Conservation (phyloP, 2,797 vertebrate genomes). For the Channallabes apus region DNA sequence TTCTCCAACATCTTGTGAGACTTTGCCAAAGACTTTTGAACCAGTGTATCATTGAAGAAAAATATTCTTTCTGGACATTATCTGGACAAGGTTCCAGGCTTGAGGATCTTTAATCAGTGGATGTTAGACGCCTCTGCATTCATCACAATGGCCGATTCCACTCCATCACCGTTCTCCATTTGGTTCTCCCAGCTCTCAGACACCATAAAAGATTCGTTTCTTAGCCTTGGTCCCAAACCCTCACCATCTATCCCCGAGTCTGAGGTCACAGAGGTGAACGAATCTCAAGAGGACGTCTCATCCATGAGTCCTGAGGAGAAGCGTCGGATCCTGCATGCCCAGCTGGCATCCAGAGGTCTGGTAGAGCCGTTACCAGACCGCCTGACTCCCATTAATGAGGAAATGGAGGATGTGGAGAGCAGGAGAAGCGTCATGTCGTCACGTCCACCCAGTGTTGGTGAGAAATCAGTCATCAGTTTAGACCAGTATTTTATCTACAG, state of each 20-base stretch:
- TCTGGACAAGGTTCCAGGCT: background rate
- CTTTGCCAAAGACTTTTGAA: background rate
- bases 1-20: background rate
- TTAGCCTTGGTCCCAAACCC: constrained; percentile 62
- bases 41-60: background rate
- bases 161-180: constrained; percentile 67
- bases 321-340: constrained; percentile 47
- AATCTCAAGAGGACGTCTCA: background rate
- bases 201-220: constrained; percentile 70
- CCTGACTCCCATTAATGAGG: constrained; percentile 75
- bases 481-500: background rate
- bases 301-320: constrained; percentile 55
- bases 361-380: constrained; percentile 50
- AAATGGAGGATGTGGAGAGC: constrained; percentile 67
- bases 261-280: constrained; percentile 14
- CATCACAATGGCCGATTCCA: constrained; percentile 25
- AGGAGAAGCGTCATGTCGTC: constrained; percentile 32
- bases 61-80: background rate
- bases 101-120: background rate
- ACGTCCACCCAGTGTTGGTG: constrained; percentile 58
- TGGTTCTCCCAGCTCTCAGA: constrained; percentile 79
- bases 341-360: constrained; percentile 42
- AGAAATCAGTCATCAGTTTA: constrained; percentile 59
- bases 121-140: background rate
- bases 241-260: constrained; percentile 53